These are phyloP conservation scores for Bombycilla garrulus DNA, from an alignment of 2,113 vertebrate genomes.

Conservation along the genomic window DNA sequence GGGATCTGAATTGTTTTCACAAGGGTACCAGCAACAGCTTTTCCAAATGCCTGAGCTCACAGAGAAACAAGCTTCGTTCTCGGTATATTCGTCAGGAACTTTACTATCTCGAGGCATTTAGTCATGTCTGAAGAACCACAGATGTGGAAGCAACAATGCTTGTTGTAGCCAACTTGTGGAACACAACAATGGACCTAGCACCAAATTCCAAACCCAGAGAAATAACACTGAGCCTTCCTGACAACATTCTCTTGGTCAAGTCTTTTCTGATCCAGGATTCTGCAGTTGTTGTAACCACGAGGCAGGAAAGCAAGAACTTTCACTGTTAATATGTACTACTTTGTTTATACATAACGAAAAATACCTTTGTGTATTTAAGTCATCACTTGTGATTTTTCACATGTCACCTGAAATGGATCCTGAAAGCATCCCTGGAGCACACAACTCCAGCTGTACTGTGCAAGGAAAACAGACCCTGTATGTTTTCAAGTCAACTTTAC, in stretches of 20 bases:
- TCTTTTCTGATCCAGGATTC: not conserved
- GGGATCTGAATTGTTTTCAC: not conserved
- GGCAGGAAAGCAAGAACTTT: not conserved
- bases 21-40: not conserved
- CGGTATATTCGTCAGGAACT: not conserved
- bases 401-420: conserved; percentile 26
- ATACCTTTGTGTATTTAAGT: not conserved
- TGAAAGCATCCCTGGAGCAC: conserved; percentile 3
- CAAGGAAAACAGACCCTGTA: not conserved
- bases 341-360: not conserved
- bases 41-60: not conserved
- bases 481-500: not conserved
- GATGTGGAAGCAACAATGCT: not conserved
- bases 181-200: rapidly evolving
- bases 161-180: not conserved
- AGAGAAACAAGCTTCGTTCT: not conserved
- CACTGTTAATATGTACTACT: not conserved
- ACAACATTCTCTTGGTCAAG: not conserved
- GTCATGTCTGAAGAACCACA: not conserved
- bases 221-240: not conserved
- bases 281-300: not conserved
- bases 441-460: not conserved
- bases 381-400: not conserved
- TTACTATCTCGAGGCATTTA: not conserved
- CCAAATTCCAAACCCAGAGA: not conserved